Percentiles rank a stretch among this genome's conserved stretches.
Conservation (phyloP, 2,888 invertebrate genomes). For the Thecocarcelia acutangulata region DNA sequence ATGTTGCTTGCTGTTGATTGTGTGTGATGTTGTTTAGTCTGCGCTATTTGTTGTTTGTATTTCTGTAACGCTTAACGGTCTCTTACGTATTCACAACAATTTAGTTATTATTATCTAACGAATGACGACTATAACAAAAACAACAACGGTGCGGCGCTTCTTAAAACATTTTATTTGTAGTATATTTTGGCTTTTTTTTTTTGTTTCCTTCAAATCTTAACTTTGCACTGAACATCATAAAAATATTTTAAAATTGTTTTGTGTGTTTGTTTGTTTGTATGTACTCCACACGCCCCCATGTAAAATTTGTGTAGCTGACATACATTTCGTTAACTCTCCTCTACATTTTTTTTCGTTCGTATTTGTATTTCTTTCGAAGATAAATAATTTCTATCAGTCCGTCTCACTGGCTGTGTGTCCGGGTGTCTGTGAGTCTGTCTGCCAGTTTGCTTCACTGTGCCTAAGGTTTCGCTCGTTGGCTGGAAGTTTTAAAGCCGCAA, state of each 20-base stretch:
- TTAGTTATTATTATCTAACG: conserved; percentile 72
- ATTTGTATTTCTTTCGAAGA: not conserved
- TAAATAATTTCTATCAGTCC: conserved; percentile 14
- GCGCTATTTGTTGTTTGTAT: conserved; percentile 44
- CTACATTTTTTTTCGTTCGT: conserved; percentile 28
- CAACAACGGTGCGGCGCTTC: conserved; percentile 30
- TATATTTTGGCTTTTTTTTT: conserved; percentile 28
- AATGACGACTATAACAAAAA: conserved; percentile 45
- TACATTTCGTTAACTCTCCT: conserved; percentile 71
- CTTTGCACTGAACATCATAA: conserved; percentile 43
- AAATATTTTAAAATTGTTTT: conserved; percentile 42
- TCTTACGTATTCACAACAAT: conserved; percentile 71
- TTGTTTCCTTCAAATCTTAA: conserved; percentile 29
- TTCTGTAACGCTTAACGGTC: conserved; percentile 66
- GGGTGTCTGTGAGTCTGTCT: conserved; percentile 26
- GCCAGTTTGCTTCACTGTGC: conserved; percentile 24
- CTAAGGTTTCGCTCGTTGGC: conserved; percentile 57
- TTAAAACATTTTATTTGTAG: conserved; percentile 50
- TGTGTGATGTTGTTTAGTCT: conserved; percentile 13
- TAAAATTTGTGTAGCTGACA: conserved; percentile 73
- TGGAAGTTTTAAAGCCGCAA: conserved; percentile 67
- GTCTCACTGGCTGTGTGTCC: conserved; percentile 29
- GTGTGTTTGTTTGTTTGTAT: not conserved
- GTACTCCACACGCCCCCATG: conserved; percentile 57
- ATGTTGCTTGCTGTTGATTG: conserved; percentile 21